Evolutionary conservation across 2,888 invertebrate species (phyloP), one percentile per base, ranked within the genome.

Genomic region (Dyspetes luteomarginatus): DNA sequence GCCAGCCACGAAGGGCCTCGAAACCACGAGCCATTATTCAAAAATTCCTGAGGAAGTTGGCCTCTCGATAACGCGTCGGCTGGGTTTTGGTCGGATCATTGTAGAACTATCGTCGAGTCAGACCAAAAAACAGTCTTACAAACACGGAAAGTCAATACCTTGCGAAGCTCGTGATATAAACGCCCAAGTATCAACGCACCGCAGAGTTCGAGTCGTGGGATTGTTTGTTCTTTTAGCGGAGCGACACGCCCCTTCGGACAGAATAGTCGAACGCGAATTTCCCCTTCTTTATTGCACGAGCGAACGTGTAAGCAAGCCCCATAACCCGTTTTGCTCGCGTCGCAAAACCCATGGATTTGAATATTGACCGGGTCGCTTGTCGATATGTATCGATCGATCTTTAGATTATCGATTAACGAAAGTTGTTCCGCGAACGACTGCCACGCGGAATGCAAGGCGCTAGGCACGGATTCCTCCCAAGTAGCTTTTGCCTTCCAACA

Each of bases 231-330:
- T 72, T 88, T 88, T 3, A 87, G 17, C 3, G 88, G 87, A 19
- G 89, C 86, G 4, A 89, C 86, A 9, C 86, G 75, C 2, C 86
- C 84, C 74, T 90, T 88, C 2, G 89, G 77, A 26, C 83, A 84
- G 7, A 89, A 19, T 24, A 89, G 48, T 36, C 19, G 9, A 17
- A 83, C 67, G 22, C 15, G 12, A 41, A 56, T 67, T 62, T 45
- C 52, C 24, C 48, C 65, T 4, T 30, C 28, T 1, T 50, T 4
- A 17, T 78, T 41, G 2, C 75, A 19, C 24, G 81, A 68, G n/a
- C 82, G 78, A 0, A 85, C 26, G 50, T 85, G 85, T 24, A 85
- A 55, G 24, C 82, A 83, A 1, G 83, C 85, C 3, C 84, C 86
- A 55, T 86, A 86, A 2, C 78, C 85, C 0, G 48, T 17, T 15